Conservation (phyloP, 2,113 vertebrate genomes). For the Oriolus oriolus region DNA sequence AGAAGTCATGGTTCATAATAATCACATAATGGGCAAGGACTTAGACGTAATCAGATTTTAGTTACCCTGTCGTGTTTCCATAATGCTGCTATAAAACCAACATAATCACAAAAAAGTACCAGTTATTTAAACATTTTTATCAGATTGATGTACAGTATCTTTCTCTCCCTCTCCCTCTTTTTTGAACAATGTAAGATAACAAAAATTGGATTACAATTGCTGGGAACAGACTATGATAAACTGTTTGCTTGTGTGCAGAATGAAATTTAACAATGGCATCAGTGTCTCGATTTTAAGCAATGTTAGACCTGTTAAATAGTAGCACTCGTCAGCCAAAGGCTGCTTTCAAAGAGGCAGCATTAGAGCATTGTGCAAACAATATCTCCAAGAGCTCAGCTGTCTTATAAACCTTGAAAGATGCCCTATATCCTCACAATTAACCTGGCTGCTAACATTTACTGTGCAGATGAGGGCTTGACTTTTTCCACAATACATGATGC, state of each 20-base stretch:
- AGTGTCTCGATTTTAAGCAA: constrained; percentile 29
- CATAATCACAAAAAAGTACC: constrained; percentile 58
- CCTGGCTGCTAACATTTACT: constrained; percentile 17
- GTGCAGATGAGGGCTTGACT: constrained; percentile 13
- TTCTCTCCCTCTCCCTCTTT: not conserved
- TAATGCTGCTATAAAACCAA: constrained; percentile 53
- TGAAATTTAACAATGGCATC: constrained; percentile 38
- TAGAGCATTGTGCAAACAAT: not conserved
- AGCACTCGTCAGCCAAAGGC: not conserved
- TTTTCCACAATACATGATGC: not conserved
- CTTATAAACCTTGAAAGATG: constrained; percentile 2
- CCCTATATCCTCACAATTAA: constrained; percentile 20
- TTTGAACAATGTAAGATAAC: constrained; percentile 56
- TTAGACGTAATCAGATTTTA: constrained; percentile 69
- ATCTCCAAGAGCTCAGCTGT: not conserved
- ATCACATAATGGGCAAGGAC: constrained; percentile 67
- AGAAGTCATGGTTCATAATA: constrained; percentile 67
- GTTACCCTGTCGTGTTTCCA: constrained; percentile 62
- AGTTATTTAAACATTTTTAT: constrained; percentile 66
- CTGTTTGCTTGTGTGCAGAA: constrained; percentile 57
- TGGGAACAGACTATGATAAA: constrained; percentile 65
- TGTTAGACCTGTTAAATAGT: constrained; percentile 36
- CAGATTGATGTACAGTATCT: constrained; percentile 37
- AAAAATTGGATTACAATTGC: constrained; percentile 69
- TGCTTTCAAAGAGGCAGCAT: not conserved